Conservation (phyloP, 2,797 vertebrate species). For the Acanthurus lineatus region DNA sequence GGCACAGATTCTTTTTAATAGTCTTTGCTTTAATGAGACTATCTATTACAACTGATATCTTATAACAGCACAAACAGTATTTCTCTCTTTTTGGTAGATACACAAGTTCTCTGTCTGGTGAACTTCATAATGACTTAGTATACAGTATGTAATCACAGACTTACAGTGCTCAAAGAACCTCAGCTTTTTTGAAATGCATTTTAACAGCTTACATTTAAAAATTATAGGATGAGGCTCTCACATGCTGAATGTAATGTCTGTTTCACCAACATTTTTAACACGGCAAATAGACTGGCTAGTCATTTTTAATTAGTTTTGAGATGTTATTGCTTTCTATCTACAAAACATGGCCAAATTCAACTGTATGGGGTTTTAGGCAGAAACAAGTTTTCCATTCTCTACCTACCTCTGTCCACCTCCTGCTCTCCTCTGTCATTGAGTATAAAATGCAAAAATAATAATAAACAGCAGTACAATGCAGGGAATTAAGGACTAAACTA, state of each 20-base stretch:
- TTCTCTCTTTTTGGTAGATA: neutral
- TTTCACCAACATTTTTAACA: neutral
- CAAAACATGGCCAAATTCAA: too few species aligned
- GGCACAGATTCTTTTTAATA: slow-evolving; percentile 17
- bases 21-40: slow-evolving; percentile 14
- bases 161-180: neutral
- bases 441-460: too few species aligned
- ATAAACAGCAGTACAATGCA: too few species aligned
- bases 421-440: too few species aligned
- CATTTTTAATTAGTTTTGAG: neutral
- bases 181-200: neutral
- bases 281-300: neutral
- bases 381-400: too few species aligned
- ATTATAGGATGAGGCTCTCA: neutral
- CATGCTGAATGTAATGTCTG: neutral
- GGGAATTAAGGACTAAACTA: too few species aligned
- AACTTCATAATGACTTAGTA: neutral
- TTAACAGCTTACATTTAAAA: neutral
- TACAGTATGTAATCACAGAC: neutral
- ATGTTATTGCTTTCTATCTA: too few species aligned
- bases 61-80: slow-evolving; percentile 2
- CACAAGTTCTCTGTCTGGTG: neutral
- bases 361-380: too few species aligned
- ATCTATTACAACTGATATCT: slow-evolving; percentile 14
- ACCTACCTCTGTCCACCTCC: too few species aligned